Conservation (phyloP, 2,888 invertebrate species). For the Lucinisca nassula region DNA sequence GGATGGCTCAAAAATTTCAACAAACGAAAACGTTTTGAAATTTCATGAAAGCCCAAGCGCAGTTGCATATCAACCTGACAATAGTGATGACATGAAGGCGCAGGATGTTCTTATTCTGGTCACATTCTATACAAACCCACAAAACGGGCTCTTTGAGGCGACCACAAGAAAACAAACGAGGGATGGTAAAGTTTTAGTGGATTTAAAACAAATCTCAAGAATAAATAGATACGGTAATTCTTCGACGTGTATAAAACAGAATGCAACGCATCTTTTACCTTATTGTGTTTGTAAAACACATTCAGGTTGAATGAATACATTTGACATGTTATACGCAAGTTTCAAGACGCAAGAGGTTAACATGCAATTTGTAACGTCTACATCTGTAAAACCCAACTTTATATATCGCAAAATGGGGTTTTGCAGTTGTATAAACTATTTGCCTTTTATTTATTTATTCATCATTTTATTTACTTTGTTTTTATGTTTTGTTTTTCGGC, state of each 20-base stretch:
- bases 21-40: constrained; percentile 91
- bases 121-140: constrained; percentile 93
- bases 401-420: too few species aligned
- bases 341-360: too few species aligned
- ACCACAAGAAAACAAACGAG: constrained; percentile 91
- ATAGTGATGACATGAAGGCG: constrained; percentile 91
- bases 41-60: constrained; percentile 93
- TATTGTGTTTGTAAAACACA: constrained; percentile 94
- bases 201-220: constrained; percentile 92
- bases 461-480: too few species aligned
- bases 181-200: constrained; percentile 90
- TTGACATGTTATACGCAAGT: too few species aligned
- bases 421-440: too few species aligned
- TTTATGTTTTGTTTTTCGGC: too few species aligned
- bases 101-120: constrained; percentile 93
- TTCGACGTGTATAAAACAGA: constrained; percentile 93
- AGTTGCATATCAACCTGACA: constrained; percentile 94
- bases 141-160: constrained; percentile 94
- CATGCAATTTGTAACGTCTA: too few species aligned
- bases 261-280: constrained; percentile 91
- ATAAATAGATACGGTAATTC: constrained; percentile 95
- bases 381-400: too few species aligned
- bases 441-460: too few species aligned
- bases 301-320: too few species aligned
- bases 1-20: constrained; percentile 92